Percentiles rank a stretch among this genome's conserved stretches.
Evolutionary conservation across 2,888 invertebrate species (phyloP).

Genomic region (Ornithoptera priamus): DNA sequence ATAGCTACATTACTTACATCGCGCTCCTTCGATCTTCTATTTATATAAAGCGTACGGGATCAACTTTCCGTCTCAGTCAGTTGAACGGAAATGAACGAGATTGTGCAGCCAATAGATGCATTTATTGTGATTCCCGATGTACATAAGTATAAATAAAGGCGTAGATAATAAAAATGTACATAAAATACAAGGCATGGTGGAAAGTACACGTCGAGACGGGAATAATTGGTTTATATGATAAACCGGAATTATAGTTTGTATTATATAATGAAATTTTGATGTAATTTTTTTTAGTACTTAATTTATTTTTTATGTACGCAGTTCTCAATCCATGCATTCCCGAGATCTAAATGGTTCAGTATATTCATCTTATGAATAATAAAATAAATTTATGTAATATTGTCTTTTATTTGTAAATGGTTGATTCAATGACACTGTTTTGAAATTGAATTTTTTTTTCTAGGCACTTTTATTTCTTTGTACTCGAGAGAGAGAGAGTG

Average conservation of each 20-base stretch:
- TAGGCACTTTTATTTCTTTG: too few species aligned
- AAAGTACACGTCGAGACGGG: slow-evolving; percentile 54
- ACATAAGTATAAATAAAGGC: slow-evolving; percentile 35
- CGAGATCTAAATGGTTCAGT: slow-evolving; percentile 68
- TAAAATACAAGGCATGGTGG: slow-evolving; percentile 54
- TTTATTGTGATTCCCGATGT: slow-evolving; percentile 51
- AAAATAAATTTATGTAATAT: slow-evolving; percentile 62
- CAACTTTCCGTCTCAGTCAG: not conserved
- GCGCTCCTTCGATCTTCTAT: not conserved
- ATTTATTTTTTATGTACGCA: slow-evolving; percentile 69
- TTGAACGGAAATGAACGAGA: not conserved
- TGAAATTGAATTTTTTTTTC: not conserved
- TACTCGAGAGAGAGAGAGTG: not conserved
- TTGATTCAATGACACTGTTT: not conserved
- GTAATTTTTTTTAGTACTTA: slow-evolving; percentile 66
- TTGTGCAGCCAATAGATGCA: slow-evolving; percentile 50
- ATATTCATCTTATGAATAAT: slow-evolving; percentile 65
- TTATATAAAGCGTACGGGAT: not conserved
- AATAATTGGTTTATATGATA: slow-evolving; percentile 67
- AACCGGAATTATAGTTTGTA: slow-evolving; percentile 60
- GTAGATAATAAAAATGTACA: slow-evolving; percentile 42
- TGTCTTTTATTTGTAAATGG: slow-evolving; percentile 32
- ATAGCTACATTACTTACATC: not conserved
- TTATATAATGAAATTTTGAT: slow-evolving; percentile 56
- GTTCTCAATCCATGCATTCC: slow-evolving; percentile 72